Base-by-base conservation (phyloP, 2,888 invertebrate species). In the Drosophila incognita region DNA sequence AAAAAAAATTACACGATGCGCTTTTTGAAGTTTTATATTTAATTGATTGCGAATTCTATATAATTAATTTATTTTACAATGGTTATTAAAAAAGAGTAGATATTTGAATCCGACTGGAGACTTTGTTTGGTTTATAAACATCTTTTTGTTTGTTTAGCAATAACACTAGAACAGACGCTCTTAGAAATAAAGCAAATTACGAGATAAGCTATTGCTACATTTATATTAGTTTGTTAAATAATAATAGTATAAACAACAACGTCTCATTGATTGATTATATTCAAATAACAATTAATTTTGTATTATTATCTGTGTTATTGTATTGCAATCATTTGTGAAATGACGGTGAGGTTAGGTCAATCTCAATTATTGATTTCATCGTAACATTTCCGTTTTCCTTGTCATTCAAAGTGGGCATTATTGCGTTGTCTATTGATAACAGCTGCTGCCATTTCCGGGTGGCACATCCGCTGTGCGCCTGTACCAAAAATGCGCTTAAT, bases 361-460 rank as follows among this genome's bases (percentile, higher is more conserved):
- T 84, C 61, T 84, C 78, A 59, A 83, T 83, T 61, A 81, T 74
- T 33, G 87, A 70, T 35, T 52, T 33, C 48, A 51, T 36, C 33
- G 67, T 48, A 7, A 35, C 29, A 51, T 66, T 61, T 31, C 4
- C 24, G 24, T 56, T 63, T 36, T 71, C 67, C 42, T 63, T 75
- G 24, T 21, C 60, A n/a, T 4, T 48, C 29, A 27, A 11, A 10
- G 35, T 29, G 11, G 40, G 11, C 15, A 51, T 49, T 57, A 51
- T 24, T 1, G 27, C 18, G 21, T 51, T 51, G 2, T 2, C 52
- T 13, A 33, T 49, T 46, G 69, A 49, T n/a, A 83, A 6, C 0
- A 87, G 74, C 21, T 75, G 46, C 1, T 31, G 63, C 87, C 83
- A 87, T 52, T 72, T 64, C 2, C 2, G 27, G 1, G 18, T 33